Evolutionary conservation across 2,888 invertebrate species (phyloP).

Genomic region (Synergus umbraculus): DNA sequence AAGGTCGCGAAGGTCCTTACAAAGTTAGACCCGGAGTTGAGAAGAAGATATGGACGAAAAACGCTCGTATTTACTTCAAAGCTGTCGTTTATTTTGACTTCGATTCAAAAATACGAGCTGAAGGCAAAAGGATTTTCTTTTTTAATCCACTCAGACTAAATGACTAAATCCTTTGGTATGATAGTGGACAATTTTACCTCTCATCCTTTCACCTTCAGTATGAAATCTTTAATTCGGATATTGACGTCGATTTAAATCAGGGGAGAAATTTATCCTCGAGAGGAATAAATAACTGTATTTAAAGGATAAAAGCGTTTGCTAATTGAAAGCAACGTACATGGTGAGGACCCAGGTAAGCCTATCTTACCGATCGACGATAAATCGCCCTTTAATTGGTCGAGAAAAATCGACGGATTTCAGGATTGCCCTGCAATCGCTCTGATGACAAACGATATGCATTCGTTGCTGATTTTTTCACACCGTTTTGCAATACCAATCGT

Average conservation of each 20-base stretch:
- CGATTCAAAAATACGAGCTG: not conserved
- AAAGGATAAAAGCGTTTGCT: slow-evolving; percentile 6
- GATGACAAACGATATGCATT: slow-evolving; percentile 65
- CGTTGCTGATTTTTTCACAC: slow-evolving; percentile 67
- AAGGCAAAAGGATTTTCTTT: no score
- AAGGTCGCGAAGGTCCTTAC: slow-evolving; percentile 47
- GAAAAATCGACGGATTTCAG: slow-evolving; percentile 49
- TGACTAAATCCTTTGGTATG: not conserved
- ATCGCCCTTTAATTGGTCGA: slow-evolving; percentile 37
- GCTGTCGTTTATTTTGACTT: not conserved
- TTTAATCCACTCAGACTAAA: not conserved
- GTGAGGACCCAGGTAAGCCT: slow-evolving; percentile 9
- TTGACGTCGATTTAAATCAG: not conserved
- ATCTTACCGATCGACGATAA: slow-evolving; percentile 28
- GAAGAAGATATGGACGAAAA: not conserved
- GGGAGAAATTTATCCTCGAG: not conserved
- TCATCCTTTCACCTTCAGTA: not conserved
- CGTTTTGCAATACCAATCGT: slow-evolving; percentile 61
- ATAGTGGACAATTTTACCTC: not conserved
- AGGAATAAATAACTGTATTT: slow-evolving; percentile 16
- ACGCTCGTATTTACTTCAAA: not conserved
- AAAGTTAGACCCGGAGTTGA: not conserved
- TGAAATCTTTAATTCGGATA: not conserved
- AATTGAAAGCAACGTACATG: slow-evolving; percentile 19
- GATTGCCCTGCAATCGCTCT: slow-evolving; percentile 48